A percentile compares a stretch with the other conserved stretches of the same genome.
Evolutionary conservation across 1,140 invertebrate genomes (phyloP).

Genomic region (Pseudomyrmex dendroicus): DNA sequence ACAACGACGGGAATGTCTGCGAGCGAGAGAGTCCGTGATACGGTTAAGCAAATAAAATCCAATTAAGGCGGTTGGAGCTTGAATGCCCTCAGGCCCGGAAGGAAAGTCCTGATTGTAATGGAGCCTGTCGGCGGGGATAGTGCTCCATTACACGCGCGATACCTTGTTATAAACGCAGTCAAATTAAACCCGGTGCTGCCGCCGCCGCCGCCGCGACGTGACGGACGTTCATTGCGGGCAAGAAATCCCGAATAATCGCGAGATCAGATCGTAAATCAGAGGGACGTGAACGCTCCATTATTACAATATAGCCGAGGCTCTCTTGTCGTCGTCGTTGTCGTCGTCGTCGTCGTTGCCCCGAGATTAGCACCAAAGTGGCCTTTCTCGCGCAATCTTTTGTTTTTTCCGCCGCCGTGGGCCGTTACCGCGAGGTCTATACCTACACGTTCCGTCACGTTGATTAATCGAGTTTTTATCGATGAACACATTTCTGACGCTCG

Average conservation of each 20-base stretch:
- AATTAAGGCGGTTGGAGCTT: slow-evolving; percentile 67
- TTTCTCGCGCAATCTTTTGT: slow-evolving; percentile 17
- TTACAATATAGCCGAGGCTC: background rate
- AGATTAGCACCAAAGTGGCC: slow-evolving; percentile 43
- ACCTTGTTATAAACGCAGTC: slow-evolving; percentile 71
- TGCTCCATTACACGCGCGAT: slow-evolving; percentile 65
- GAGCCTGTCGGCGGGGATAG: slow-evolving; percentile 51
- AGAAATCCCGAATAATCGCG: slow-evolving; percentile 56
- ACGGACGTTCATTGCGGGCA: slow-evolving; percentile 59
- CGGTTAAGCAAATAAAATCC: slow-evolving; percentile 76
- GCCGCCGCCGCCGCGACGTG: slow-evolving; percentile 48
- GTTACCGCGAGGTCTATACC: background rate
- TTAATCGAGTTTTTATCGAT: slow-evolving; percentile 55
- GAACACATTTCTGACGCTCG: slow-evolving; percentile 43
- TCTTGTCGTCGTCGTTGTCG: slow-evolving; percentile 18
- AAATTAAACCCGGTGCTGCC: slow-evolving; percentile 64
- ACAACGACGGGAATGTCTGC: slow-evolving; percentile 32
- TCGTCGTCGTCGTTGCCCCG: slow-evolving; percentile 26
- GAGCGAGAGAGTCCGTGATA: slow-evolving; percentile 31
- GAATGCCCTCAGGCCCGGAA: slow-evolving; percentile 54
- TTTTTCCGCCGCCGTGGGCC: background rate
- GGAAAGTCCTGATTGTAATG: slow-evolving; percentile 61
- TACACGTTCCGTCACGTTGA: slow-evolving; percentile 12
- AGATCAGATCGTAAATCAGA: slow-evolving; percentile 48
- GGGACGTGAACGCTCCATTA: slow-evolving; percentile 32